Base-by-base conservation (phyloP, 2,888 invertebrate species). In the Epirrhoe alternata region DNA sequence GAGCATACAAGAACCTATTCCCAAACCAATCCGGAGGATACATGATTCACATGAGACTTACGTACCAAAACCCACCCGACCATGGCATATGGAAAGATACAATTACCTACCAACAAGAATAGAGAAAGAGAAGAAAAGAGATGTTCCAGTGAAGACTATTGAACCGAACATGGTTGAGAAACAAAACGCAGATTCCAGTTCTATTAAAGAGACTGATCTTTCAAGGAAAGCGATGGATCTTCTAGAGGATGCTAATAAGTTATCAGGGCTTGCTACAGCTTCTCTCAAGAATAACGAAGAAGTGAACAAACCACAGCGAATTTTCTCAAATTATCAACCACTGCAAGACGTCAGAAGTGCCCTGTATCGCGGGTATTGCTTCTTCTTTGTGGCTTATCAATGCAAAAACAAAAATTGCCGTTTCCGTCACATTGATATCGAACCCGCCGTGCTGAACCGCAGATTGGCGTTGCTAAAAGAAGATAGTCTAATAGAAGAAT, bases 401-500 rank as follows among this genome's bases (percentile, higher is more conserved):
- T 92, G 92, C 67, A 84, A 77, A 8, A 81, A 75, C 6, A 7
- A 10, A 1, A 38, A 14, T 16, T 91, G 91, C 66, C 64, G 69
- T 0, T 90, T 74, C 51, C 57, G 72, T 0, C 92, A 92, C 69
- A 1, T 57, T 0, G 10, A 62, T 16, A 77, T 81, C 0, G 64
- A 65, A 0, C 5, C 1, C 0, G 38, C 7, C 0, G 68, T 73
- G 3, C 62, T 89, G 0, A 68, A 50, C 38, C 35, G 42, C 0
- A 76, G 75, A 31, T 59, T 87, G 12, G 0, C 38, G 0, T 14
- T 5, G 1, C 49, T 87, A 1, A 73, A 49, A 14, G 79, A 86
- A 6, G 70, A 77, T 0, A n/a, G 52, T 1, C 81, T 92, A 30
- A 77, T 88, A 5, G 70, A 79, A 45, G 91, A 92, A 63, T 89